Evolutionary conservation across 2,888 invertebrate genomes (phyloP), one percentile per base, ranked within the genome.

Genomic region (Catonia carolina): DNA sequence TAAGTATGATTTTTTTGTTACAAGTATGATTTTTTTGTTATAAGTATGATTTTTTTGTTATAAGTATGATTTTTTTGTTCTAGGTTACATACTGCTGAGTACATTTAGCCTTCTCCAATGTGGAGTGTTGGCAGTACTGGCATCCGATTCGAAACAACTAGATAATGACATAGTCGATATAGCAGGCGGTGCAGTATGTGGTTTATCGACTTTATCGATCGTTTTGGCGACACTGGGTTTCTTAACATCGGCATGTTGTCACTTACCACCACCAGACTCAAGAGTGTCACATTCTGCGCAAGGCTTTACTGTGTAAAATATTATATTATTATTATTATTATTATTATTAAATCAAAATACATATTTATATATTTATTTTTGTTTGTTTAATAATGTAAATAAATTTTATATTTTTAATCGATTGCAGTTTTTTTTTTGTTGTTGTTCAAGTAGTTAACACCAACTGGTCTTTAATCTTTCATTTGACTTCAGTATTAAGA

Each of bases 41-140:
- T n/a, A n/a, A n/a, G n/a, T n/a, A n/a, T n/a, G n/a, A n/a, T n/a
- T n/a, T n/a, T n/a, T n/a, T n/a, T n/a, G n/a, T n/a, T n/a, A n/a
- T n/a, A n/a, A n/a, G n/a, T n/a, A n/a, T n/a, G n/a, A n/a, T n/a
- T n/a, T n/a, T 27, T 10, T 20, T 52, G 18, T 56, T 52, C 5
- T 48, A 57, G 57, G 57, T n/a, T 57, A 53, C 33, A 57, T 57
- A 48, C 39, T 57, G 10, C 48, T 57, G 10, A 57, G 53, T 27
- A 48, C 52, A 39, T 48, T 57, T 22, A 53, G 52, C 23, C 20
- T 57, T 22, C 15, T 57, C 15, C 41, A 53, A 31, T 57, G 57
- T 48, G 57, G 49, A 27, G 53, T 57, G 22, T 33, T 57, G 22
- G 49, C 52, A n/a, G 31, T 57, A 8, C 37, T 57, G 23, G 53